phyloP scores from a whole-genome alignment of 2,888 invertebrate genomes.

The Stenodera caucasica region DNA sequence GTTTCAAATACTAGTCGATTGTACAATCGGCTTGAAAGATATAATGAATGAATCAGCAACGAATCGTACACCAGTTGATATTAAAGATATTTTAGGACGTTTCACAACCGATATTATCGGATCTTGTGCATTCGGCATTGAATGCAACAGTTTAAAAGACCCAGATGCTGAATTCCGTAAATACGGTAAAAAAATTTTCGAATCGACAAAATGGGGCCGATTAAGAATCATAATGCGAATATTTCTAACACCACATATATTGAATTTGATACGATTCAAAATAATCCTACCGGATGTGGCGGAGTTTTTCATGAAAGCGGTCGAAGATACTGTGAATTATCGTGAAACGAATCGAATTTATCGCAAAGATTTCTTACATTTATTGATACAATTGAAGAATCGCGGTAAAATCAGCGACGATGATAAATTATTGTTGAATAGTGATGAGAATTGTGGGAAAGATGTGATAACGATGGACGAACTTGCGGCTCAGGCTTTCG shows the following conservation, averaged over 20 bases:
- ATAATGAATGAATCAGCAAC: neutral
- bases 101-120: constrained; percentile 64
- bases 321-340: constrained; percentile 54
- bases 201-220: constrained; percentile 27
- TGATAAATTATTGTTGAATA: constrained; percentile 41
- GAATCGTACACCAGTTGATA: constrained; percentile 30
- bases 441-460: constrained; percentile 12
- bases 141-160: constrained; percentile 60
- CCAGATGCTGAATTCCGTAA: constrained; percentile 55
- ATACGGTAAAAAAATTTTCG: constrained; percentile 35
- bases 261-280: constrained; percentile 30
- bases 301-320: constrained; percentile 55
- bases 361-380: constrained; percentile 60
- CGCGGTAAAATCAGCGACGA: constrained; percentile 47
- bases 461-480: constrained; percentile 12
- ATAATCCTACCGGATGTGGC: no score
- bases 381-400: constrained; percentile 55
- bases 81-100: constrained; percentile 58
- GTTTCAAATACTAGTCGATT: constrained; percentile 42
- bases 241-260: constrained; percentile 28
- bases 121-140: constrained; percentile 62
- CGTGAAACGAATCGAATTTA: constrained; percentile 54
- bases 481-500: neutral
- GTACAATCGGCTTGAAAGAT: constrained; percentile 17
- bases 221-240: constrained; percentile 11